These are phyloP conservation scores for Opisthograptis luteolata DNA, from an alignment of 2,888 invertebrate species.

Conservation along the genomic window DNA sequence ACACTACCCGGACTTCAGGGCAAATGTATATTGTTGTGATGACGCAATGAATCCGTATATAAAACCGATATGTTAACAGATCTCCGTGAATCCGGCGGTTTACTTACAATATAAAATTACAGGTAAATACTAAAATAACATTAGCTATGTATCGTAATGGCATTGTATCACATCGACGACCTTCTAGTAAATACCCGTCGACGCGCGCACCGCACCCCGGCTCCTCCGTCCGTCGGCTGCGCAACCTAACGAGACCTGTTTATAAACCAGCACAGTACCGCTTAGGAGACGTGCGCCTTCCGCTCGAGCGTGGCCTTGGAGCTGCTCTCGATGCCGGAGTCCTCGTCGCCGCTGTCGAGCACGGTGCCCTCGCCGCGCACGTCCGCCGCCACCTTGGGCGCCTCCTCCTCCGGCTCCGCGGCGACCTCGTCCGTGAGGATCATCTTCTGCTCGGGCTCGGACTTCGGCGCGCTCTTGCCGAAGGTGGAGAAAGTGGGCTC, in stretches of 20 bases:
- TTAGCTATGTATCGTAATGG: conserved; percentile 49
- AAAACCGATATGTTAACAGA: conserved; percentile 34
- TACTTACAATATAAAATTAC: conserved; percentile 23
- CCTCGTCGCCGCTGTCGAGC: conserved; percentile 86
- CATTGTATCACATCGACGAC: conserved; percentile 38
- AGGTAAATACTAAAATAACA: conserved; percentile 29
- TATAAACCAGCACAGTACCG: not conserved
- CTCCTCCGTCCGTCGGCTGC: too few species aligned
- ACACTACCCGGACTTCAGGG: not conserved
- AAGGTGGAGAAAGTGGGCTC: conserved; percentile 85
- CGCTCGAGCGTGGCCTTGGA: conserved; percentile 84
- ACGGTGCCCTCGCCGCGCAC: conserved; percentile 85
- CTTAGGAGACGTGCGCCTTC: conserved; percentile 63
- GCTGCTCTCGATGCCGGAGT: conserved; percentile 87
- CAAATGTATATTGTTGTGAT: conserved; percentile 3
- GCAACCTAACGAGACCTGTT: conserved; percentile 5
- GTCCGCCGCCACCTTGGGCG: conserved; percentile 59
- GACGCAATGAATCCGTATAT: conserved; percentile 24
- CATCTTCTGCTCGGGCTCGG: conserved; percentile 61
- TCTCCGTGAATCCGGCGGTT: conserved; percentile 22
- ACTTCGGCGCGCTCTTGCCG: conserved; percentile 73
- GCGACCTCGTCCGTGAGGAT: conserved; percentile 56
- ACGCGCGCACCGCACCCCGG: conserved; percentile 9
- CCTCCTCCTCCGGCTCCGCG: conserved; percentile 48
- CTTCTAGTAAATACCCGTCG: conserved; percentile 13